Conservation (phyloP, 2,113 vertebrate species). For the Garra rufa region DNA sequence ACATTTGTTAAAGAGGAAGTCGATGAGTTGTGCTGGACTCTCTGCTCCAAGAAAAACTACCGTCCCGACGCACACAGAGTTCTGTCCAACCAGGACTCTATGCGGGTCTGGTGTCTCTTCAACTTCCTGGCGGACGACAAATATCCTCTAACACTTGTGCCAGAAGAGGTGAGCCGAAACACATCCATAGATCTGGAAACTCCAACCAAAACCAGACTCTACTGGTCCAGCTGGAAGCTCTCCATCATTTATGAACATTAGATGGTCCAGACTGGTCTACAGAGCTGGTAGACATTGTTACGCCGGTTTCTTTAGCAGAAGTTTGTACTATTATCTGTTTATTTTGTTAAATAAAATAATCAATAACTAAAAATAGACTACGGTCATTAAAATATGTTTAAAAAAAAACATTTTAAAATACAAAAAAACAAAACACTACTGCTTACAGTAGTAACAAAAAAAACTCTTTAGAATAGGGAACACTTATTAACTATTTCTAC, state of each 20-base stretch:
- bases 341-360: no score
- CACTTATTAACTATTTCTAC: no score
- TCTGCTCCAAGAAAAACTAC: conserved; percentile 96
- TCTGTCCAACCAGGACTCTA: conserved; percentile 86
- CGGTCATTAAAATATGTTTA: no score
- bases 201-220: no score
- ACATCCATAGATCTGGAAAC: not conserved
- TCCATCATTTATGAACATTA: not conserved
- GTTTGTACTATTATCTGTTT: no score
- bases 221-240: no score
- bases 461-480: no score
- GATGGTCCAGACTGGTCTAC: not conserved
- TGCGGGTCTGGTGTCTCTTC: conserved; percentile 96
- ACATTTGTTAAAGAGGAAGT: conserved; percentile 91
- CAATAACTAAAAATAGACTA: no score
- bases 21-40: conserved; percentile 95
- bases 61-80: conserved; percentile 75
- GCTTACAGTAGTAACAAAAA: no score
- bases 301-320: no score
- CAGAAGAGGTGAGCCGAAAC: conserved; percentile 86
- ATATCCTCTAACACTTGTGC: conserved; percentile 93
- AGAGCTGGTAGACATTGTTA: not conserved
- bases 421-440: no score
- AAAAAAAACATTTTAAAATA: no score
- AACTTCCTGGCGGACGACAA: conserved; percentile 98